Evolutionary conservation across 2,113 vertebrate species (phyloP).

Genomic region (Butorides virescens): DNA sequence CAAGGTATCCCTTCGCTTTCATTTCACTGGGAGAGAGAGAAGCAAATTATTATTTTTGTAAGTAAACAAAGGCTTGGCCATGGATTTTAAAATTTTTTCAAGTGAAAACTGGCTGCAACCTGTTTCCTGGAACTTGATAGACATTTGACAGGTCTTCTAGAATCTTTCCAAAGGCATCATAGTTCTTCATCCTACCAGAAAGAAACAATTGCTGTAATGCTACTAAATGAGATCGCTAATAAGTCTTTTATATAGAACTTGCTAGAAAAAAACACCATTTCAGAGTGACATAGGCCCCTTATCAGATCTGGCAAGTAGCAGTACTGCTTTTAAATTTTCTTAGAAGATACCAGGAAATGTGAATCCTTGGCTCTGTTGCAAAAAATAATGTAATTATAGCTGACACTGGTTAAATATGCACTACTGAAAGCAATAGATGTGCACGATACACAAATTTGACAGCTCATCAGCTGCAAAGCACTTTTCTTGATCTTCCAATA

Average conservation of each 20-base stretch:
- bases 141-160: slow-evolving; percentile 72
- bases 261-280: not conserved
- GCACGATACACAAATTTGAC: not conserved
- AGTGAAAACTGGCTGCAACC: slow-evolving; percentile 51
- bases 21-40: slow-evolving; percentile 62
- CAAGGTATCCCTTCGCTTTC: slow-evolving; percentile 76
- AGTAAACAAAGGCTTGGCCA: not conserved
- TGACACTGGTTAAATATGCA: not conserved
- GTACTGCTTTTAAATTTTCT: not conserved
- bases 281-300: not conserved
- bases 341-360: slow-evolving; percentile 3
- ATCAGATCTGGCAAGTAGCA: not conserved
- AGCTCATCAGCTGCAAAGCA: not conserved
- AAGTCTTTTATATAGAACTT: not conserved
- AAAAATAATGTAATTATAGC: not conserved
- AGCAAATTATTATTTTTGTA: not conserved
- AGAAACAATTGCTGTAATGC: not conserved
- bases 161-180: slow-evolving; percentile 76
- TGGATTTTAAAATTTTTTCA: not conserved
- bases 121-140: slow-evolving; percentile 80
- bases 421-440: not conserved
- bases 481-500: not conserved
- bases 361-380: not conserved
- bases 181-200: slow-evolving; percentile 75
- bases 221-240: not conserved